Evolutionary conservation across 2,113 vertebrate species (phyloP), one percentile per base, ranked within the genome.

Genomic region (Leucoraja erinaceus): DNA sequence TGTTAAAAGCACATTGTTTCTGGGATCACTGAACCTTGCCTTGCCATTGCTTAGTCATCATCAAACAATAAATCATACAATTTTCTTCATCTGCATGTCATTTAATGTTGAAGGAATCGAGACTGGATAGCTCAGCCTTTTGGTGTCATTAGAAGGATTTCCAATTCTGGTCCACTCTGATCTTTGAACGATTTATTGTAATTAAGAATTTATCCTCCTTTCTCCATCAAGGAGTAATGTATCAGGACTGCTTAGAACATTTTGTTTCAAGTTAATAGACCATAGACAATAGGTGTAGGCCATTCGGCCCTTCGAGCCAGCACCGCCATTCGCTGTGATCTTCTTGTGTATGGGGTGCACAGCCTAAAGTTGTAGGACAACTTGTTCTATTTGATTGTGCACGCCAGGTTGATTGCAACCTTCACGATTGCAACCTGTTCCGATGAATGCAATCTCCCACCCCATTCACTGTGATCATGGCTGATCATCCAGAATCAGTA

Each of bases 91-190:
- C 81, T 5, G 16, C 18, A 81, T 20, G 14, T 59, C 83, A 63
- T 31, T 63, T 63, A 66, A n/a, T 63, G 56, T 61, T n/a, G n/a
- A 56, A 88, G 59, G 59, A 88, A 66, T 63, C 11, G 59, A 88
- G 28, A n/a, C n/a, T 31, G 12, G 14, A 31, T 31, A 16, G 83
- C 56, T 63, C 59, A 88, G 59, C n/a, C n/a, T 14, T 88, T 88
- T 31, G 20, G 59, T 88, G 83, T 56, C 83, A 88, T 84, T 84
- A 59, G 83, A 66, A 66, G 81, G 56, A 63, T 88, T 88, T 63
- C 25, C 11, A 61, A 66, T n/a, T 31, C 16, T 63, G 83, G 56
- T 12, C 56, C n/a, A 88, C 28, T 88, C 12, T 31, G 5, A 66
- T n/a, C 63, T 86, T n/a, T 31, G 63, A 88, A 88, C n/a, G 83